Conservation (phyloP, 2,888 invertebrate species). For the Zaprionus obscuricornis region DNA sequence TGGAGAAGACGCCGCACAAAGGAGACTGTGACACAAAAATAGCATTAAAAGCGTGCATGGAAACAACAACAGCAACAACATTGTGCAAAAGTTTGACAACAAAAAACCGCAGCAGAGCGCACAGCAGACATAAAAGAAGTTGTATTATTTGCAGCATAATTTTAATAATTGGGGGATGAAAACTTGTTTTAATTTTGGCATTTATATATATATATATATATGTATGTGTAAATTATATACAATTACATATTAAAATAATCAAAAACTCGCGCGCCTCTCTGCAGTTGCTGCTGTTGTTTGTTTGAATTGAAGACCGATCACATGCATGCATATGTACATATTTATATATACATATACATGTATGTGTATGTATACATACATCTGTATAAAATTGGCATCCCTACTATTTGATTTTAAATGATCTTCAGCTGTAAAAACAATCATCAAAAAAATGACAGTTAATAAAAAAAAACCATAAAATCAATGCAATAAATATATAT, state of each 20-base stretch:
- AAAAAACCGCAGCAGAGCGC: constrained; percentile 16
- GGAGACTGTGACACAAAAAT: constrained; percentile 54
- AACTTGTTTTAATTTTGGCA: constrained; percentile 32
- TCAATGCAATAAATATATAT: background rate
- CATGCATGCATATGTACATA: background rate
- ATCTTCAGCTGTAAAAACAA: constrained; percentile 31
- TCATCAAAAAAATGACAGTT: constrained; percentile 7
- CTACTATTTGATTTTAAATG: constrained; percentile 19
- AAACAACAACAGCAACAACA: constrained; percentile 49
- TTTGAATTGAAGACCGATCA: no score
- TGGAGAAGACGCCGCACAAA: constrained; percentile 46
- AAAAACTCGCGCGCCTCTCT: no score
- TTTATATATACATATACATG: background rate
- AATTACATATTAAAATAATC: no score
- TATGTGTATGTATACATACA: background rate
- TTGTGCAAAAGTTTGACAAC: constrained; percentile 38
- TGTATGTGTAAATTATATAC: no score
- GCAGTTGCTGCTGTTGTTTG: no score
- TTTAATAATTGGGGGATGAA: constrained; percentile 55
- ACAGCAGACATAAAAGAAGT: no score
- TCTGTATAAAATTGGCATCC: background rate
- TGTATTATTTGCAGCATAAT: constrained; percentile 42
- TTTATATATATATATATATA: constrained; percentile 4
- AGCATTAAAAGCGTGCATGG: constrained; percentile 45
- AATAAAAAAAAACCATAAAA: constrained; percentile 12